phyloP scores from a whole-genome alignment of 2,797 vertebrate species.

The Rhinatrema bivittatum region DNA sequence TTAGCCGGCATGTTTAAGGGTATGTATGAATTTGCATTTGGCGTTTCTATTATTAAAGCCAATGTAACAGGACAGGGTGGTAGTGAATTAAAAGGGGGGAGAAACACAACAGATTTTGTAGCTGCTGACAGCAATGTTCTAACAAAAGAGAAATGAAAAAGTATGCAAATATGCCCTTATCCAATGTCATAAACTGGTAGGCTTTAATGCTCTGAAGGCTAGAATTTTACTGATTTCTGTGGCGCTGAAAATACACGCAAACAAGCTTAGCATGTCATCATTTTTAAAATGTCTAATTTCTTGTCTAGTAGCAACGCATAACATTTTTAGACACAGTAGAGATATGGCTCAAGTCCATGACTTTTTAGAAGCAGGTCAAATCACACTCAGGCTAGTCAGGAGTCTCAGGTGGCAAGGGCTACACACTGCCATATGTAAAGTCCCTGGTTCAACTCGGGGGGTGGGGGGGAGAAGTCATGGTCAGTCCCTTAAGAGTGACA shows the following conservation, averaged over 20 bases:
- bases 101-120: constrained; percentile 5
- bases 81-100: neutral
- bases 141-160: constrained; percentile 9
- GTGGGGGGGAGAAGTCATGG: too few species aligned
- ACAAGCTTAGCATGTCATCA: neutral
- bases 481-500: too few species aligned
- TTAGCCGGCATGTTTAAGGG: constrained; percentile 44
- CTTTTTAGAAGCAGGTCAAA: too few species aligned
- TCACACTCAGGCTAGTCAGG: too few species aligned
- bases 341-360: too few species aligned
- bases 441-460: too few species aligned
- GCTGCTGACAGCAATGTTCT: constrained; percentile 1
- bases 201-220: neutral
- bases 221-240: neutral
- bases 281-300: constrained; percentile 31
- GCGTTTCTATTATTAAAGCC: constrained; percentile 31
- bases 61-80: constrained; percentile 23
- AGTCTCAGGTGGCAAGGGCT: too few species aligned
- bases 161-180: constrained; percentile 2
- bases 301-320: constrained; percentile 23
- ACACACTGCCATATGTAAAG: too few species aligned
- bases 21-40: constrained; percentile 47
- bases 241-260: constrained; percentile 1
- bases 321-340: constrained; percentile 36
- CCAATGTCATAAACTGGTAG: constrained; percentile 1